These are phyloP conservation scores for Papilio demoleus DNA, from an alignment of 2,888 invertebrate genomes.

Conservation along the genomic window DNA sequence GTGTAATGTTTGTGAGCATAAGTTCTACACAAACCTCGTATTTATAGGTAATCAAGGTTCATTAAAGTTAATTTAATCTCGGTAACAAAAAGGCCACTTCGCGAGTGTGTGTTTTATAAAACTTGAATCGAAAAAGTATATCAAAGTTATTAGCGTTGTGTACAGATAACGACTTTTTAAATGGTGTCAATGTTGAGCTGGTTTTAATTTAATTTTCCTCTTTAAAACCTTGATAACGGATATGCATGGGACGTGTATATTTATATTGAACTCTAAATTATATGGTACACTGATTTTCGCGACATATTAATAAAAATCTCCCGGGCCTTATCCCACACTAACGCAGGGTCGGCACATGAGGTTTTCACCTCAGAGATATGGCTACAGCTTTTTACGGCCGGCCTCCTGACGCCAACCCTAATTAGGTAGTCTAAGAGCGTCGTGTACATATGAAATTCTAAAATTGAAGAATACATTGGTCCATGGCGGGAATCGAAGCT, in stretches of 20 bases:
- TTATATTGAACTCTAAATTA: conserved; percentile 14
- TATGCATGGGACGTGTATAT: conserved; percentile 15
- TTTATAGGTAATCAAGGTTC: conserved; percentile 18
- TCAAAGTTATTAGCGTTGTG: conserved; percentile 21
- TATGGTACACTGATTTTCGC: background rate
- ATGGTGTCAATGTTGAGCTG: conserved; percentile 31
- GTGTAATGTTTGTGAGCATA: background rate
- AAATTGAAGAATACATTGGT: too few relatives aligned
- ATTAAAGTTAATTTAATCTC: conserved; percentile 14
- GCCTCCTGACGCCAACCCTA: too few relatives aligned
- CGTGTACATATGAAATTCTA: too few relatives aligned
- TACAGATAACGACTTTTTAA: conserved; percentile 35
- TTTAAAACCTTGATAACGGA: conserved; percentile 33
- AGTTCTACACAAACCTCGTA: conserved; percentile 9
- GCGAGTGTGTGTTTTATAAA: conserved; percentile 14
- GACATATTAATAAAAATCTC: too few relatives aligned
- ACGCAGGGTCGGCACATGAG: too few relatives aligned
- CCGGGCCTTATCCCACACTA: too few relatives aligned
- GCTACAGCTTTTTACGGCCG: too few relatives aligned
- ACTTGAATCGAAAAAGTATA: conserved; percentile 26
- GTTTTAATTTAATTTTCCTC: conserved; percentile 36
- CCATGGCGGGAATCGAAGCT: too few relatives aligned
- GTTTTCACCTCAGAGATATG: too few relatives aligned
- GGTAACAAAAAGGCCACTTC: conserved; percentile 19
- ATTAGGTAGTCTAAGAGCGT: too few relatives aligned